These are phyloP conservation scores for Ferrisia virgata DNA, from an alignment of 2,888 invertebrate species.

Conservation along the genomic window DNA sequence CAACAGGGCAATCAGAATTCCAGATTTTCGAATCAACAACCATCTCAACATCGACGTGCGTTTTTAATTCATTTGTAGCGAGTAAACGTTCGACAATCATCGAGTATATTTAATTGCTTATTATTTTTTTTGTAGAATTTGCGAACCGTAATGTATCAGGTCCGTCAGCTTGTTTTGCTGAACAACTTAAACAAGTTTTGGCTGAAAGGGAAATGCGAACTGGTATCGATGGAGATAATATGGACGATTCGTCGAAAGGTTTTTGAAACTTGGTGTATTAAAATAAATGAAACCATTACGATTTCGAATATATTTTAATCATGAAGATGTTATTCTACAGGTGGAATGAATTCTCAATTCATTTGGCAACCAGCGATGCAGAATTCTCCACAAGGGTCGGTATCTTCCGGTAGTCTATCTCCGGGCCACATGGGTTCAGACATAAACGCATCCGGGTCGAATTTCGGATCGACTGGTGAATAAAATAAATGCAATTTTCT, in stretches of 20 bases:
- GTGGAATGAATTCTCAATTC: slow-evolving; percentile 30
- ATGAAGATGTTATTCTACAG: neutral
- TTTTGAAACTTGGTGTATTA: neutral
- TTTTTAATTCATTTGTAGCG: neutral
- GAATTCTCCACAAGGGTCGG: slow-evolving; percentile 51
- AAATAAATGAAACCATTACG: neutral
- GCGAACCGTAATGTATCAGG: slow-evolving; percentile 18
- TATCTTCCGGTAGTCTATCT: slow-evolving; percentile 51
- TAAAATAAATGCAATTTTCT: neutral
- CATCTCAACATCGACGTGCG: slow-evolving; percentile 42
- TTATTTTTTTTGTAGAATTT: neutral
- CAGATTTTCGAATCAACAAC: slow-evolving; percentile 41
- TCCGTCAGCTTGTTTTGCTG: slow-evolving; percentile 75
- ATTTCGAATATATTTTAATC: neutral
- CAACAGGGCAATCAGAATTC: slow-evolving; percentile 46
- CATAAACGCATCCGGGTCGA: slow-evolving; percentile 46
- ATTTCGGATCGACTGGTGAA: slow-evolving; percentile 47
- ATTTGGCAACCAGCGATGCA: slow-evolving; percentile 46
- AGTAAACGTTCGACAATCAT: neutral
- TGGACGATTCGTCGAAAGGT: slow-evolving; percentile 18
- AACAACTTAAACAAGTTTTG: slow-evolving; percentile 81
- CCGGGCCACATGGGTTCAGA: slow-evolving; percentile 49
- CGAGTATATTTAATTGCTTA: neutral
- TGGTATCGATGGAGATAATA: neutral
- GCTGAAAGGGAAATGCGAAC: slow-evolving; percentile 64